These are phyloP conservation scores for Griposia aprilina DNA, from an alignment of 2,888 invertebrate species.

Conservation along the genomic window DNA sequence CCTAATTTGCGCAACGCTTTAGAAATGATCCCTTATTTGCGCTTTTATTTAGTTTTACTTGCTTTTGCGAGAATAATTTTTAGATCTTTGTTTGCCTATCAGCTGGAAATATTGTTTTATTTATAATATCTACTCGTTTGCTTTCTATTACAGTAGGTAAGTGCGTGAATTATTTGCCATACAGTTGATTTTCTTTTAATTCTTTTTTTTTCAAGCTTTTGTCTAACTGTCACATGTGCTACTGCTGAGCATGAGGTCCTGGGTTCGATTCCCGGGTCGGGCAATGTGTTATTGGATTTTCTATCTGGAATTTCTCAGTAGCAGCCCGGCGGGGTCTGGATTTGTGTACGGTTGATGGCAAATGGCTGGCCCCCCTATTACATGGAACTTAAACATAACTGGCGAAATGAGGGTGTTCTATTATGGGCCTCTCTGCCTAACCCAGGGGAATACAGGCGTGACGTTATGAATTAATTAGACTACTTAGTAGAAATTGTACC, in stretches of 20 bases:
- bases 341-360: too few relatives aligned
- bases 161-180: background rate
- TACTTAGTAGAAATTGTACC: background rate
- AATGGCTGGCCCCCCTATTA: background rate
- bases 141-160: background rate
- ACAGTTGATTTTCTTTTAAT: background rate
- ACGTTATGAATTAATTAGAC: background rate
- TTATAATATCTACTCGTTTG: background rate
- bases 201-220: background rate
- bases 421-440: background rate
- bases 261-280: background rate
- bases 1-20: constrained; percentile 16
- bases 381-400: background rate
- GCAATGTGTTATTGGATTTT: background rate
- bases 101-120: constrained; percentile 1
- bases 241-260: background rate
- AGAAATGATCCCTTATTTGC: constrained; percentile 5
- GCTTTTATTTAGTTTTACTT: background rate
- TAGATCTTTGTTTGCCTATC: background rate
- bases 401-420: background rate
- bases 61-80: background rate
- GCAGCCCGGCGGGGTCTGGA: background rate
- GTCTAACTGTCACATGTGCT: background rate
- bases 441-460: background rate
- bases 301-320: background rate